phyloP scores from a whole-genome alignment of 2,113 vertebrate species.

The Barbus barbus region DNA sequence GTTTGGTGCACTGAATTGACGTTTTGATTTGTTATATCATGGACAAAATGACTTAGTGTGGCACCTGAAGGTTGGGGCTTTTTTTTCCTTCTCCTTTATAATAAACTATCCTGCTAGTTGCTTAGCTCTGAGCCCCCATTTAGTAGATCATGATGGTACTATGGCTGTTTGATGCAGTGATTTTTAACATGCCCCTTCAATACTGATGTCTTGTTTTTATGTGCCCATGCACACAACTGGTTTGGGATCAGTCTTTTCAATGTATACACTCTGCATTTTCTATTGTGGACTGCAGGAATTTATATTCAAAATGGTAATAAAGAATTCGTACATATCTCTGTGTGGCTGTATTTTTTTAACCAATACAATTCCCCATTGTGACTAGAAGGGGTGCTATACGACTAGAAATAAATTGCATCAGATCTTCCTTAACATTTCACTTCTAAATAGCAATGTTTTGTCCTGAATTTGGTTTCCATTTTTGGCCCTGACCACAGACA shows the following conservation, averaged over 20 bases:
- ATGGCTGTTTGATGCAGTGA: constrained; percentile 44
- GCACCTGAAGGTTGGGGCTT: constrained; percentile 57
- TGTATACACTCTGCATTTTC: constrained; percentile 56
- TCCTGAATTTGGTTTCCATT: no score
- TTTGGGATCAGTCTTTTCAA: constrained; percentile 57
- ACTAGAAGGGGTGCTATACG: background rate
- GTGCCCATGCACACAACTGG: constrained; percentile 51
- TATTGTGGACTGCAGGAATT: constrained; percentile 56
- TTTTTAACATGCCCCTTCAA: constrained; percentile 44
- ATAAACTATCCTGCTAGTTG: constrained; percentile 42
- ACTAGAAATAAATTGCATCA: background rate
- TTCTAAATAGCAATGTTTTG: no score
- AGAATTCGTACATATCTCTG: constrained; percentile 38
- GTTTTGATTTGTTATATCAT: constrained; percentile 66
- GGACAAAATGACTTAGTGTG: constrained; percentile 67
- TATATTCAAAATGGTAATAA: constrained; percentile 60
- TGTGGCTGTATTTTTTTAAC: background rate
- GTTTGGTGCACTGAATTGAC: constrained; percentile 76
- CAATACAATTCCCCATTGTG: background rate
- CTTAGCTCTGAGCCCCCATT: constrained; percentile 44
- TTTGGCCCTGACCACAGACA: no score
- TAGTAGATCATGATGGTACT: constrained; percentile 52
- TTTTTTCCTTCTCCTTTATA: constrained; percentile 37
- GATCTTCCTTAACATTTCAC: background rate
- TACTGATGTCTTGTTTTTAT: constrained; percentile 56